These are phyloP conservation scores for Hemichromis elongatus DNA, from an alignment of 2,113 vertebrate species.

Conservation along the genomic window DNA sequence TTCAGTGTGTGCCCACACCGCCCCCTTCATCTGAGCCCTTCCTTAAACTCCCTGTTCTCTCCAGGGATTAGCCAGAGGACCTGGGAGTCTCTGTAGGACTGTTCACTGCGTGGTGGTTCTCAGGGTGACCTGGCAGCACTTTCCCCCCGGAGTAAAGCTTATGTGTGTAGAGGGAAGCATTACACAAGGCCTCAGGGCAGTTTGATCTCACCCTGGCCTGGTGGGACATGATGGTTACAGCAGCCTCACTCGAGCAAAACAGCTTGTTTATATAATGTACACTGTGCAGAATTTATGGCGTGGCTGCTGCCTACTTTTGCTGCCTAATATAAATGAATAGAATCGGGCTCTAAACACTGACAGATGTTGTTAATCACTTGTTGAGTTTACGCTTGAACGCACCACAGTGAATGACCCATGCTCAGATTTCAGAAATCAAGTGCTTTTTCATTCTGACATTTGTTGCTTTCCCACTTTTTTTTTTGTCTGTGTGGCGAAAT, in stretches of 20 bases:
- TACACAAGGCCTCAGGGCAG: constrained; percentile 47
- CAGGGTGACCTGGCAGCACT: constrained; percentile 49
- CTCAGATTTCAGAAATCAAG: not conserved
- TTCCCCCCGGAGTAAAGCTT: constrained; percentile 2
- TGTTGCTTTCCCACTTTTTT: not conserved
- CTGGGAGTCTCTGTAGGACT: constrained; percentile 22
- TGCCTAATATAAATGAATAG: not conserved
- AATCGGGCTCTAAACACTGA: not conserved
- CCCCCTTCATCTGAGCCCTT: not conserved
- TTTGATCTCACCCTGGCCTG: constrained; percentile 38
- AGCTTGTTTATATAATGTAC: constrained; percentile 54
- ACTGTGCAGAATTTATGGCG: not conserved
- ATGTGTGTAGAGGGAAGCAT: constrained; percentile 20
- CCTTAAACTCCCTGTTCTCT: not conserved
- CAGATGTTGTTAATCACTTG: constrained; percentile 4
- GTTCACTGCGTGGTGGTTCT: constrained; percentile 35
- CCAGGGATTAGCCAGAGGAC: constrained; percentile 43
- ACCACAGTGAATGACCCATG: not conserved
- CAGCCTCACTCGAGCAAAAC: constrained; percentile 40
- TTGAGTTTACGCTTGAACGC: not conserved
- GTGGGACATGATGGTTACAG: constrained; percentile 27
- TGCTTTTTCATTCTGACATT: not conserved
- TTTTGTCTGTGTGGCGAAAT: not conserved
- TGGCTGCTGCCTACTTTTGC: not conserved
- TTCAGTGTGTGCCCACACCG: not conserved